Percentiles rank a stretch among this genome's conserved stretches.
Evolutionary conservation across 64 coral and sea anemone genomes (phyloP).

Genomic region (Stichodactyla helianthus): DNA sequence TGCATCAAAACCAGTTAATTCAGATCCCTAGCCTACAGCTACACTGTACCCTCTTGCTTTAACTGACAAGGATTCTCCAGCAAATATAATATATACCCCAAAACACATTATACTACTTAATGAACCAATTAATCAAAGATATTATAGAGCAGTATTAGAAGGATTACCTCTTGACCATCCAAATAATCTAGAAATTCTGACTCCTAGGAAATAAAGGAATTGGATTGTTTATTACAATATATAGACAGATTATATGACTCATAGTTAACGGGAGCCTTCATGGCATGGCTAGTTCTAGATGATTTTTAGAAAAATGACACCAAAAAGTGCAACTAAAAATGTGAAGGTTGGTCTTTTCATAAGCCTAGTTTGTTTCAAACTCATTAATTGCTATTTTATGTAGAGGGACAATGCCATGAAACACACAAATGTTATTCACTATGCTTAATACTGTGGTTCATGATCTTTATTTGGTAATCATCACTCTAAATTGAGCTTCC

Average conservation of each 20-base stretch:
- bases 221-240: background rate
- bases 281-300: background rate
- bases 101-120: background rate
- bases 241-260: background rate
- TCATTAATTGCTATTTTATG: background rate
- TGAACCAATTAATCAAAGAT: background rate
- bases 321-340: too few relatives aligned
- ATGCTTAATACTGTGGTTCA: background rate
- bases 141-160: background rate
- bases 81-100: background rate
- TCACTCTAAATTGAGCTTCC: too few relatives aligned
- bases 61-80: background rate
- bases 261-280: background rate
- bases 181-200: conserved; percentile 97
- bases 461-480: background rate
- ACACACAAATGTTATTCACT: background rate
- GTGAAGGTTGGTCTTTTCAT: background rate
- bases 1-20: background rate
- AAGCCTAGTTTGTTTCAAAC: background rate
- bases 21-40: background rate
- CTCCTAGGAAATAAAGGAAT: conserved; percentile 53
- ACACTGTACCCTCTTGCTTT: background rate
- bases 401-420: background rate
- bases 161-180: conserved; percentile 92
- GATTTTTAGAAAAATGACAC: background rate